Percentiles rank a stretch among this genome's conserved stretches.
phyloP scores from a whole-genome alignment of 2,888 invertebrate genomes.

The Eristalis arbustorum region DNA sequence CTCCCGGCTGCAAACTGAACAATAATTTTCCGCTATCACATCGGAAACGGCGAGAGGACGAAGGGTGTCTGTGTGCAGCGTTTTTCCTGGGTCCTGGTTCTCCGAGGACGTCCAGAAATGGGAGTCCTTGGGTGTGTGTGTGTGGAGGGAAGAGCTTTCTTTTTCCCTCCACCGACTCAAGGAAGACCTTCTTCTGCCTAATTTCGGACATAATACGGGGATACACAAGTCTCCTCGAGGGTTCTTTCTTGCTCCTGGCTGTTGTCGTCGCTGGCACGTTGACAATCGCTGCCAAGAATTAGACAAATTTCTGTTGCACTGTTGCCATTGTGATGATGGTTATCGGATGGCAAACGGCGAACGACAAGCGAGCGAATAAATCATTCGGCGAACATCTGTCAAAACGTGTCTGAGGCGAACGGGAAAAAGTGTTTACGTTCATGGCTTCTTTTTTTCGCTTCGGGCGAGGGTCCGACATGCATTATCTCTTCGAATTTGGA shows the following conservation, averaged over 20 bases:
- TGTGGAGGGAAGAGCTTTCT: too few relatives aligned
- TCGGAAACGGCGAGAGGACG: conserved; percentile 36
- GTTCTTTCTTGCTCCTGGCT: background rate
- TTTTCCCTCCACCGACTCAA: background rate
- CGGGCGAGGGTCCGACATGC: conserved; percentile 18
- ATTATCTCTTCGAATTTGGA: conserved; percentile 69
- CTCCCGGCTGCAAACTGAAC: conserved; percentile 38
- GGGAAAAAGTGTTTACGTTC: conserved; percentile 36
- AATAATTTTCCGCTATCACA: conserved; percentile 66
- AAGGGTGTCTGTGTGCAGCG: conserved; percentile 35
- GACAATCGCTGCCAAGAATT: conserved; percentile 65
- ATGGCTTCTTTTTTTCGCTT: conserved; percentile 1
- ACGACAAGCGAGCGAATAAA: conserved; percentile 50
- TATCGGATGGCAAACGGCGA: conserved; percentile 52
- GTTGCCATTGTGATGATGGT: conserved; percentile 63
- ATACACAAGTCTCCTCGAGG: background rate
- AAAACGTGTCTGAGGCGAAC: conserved; percentile 47
- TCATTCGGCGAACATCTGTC: conserved; percentile 67
- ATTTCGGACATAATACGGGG: conserved; percentile 48
- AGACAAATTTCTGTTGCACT: conserved; percentile 67
- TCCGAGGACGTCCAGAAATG: conserved; percentile 42
- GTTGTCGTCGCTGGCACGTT: conserved; percentile 5
- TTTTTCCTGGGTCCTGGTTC: conserved; percentile 20
- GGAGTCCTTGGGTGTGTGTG: background rate
- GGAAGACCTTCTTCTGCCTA: conserved; percentile 46